phyloP scores from a whole-genome alignment of 2,888 invertebrate genomes.

The Theretra japonica region DNA sequence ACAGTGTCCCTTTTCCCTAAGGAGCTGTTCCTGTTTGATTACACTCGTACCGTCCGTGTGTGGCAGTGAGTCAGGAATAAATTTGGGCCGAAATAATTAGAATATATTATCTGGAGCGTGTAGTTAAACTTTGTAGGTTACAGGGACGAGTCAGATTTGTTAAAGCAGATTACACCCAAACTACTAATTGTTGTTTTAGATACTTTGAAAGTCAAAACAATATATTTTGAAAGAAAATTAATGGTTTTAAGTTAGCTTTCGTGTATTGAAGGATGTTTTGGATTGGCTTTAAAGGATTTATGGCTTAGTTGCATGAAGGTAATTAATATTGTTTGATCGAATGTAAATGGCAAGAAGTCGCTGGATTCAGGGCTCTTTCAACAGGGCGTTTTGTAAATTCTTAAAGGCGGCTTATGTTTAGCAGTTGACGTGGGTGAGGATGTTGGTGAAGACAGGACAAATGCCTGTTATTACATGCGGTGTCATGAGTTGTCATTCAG shows the following conservation, averaged over 20 bases:
- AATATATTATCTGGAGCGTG: background rate
- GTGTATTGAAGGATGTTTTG: background rate
- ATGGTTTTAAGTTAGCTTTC: background rate
- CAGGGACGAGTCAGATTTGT: background rate
- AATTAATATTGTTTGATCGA: too few relatives aligned
- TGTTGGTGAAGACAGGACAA: too few relatives aligned
- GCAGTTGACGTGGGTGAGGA: too few relatives aligned
- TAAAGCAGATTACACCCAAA: background rate
- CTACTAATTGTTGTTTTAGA: background rate
- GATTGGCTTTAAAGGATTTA: background rate
- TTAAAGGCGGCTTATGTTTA: too few relatives aligned
- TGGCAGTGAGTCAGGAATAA: background rate
- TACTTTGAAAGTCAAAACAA: background rate
- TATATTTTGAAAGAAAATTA: background rate
- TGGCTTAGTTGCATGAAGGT: background rate
- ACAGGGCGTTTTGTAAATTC: too few relatives aligned
- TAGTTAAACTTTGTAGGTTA: background rate
- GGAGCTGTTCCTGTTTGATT: slow-evolving; percentile 1
- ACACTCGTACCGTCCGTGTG: background rate
- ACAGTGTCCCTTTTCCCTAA: background rate
- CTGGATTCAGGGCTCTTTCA: too few relatives aligned
- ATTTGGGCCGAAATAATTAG: slow-evolving; percentile 17
- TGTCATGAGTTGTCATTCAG: too few relatives aligned
- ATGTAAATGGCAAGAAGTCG: too few relatives aligned
- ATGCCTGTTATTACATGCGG: too few relatives aligned